phyloP scores from a whole-genome alignment of 2,113 vertebrate species.

The Turnix velox region DNA sequence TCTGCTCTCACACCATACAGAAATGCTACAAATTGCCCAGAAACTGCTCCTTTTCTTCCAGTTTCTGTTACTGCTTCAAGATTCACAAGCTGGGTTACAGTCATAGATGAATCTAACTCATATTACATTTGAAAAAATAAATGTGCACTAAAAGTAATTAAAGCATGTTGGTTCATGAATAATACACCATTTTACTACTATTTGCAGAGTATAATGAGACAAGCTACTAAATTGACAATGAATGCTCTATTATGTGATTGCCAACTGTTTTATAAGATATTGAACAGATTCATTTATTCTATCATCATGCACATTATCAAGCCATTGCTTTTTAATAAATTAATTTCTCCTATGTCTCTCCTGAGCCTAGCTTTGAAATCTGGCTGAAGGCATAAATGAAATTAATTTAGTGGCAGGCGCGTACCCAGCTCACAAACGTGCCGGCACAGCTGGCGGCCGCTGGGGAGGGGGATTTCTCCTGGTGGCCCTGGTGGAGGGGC shows the following conservation, averaged over 20 bases:
- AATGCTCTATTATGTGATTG: conserved; percentile 74
- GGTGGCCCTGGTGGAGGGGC: not conserved
- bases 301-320: conserved; percentile 70
- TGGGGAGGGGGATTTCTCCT: not conserved
- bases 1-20: not conserved
- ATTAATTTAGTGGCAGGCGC: conserved; percentile 58
- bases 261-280: conserved; percentile 79
- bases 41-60: not conserved
- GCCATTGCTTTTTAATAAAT: conserved; percentile 79
- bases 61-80: not conserved
- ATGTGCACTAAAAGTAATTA: conserved; percentile 74
- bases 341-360: conserved; percentile 74
- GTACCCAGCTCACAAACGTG: not conserved
- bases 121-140: conserved; percentile 71
- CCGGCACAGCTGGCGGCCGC: not conserved
- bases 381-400: conserved; percentile 66
- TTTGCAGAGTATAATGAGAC: conserved; percentile 72
- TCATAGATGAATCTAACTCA: conserved; percentile 55
- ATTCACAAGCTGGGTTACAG: conserved; percentile 49
- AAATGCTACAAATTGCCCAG: not conserved
- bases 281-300: conserved; percentile 74
- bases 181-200: conserved; percentile 76
- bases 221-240: conserved; percentile 69
- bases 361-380: conserved; percentile 66
- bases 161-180: conserved; percentile 75